These are phyloP conservation scores for Napeogenes sylphis DNA, from an alignment of 2,888 invertebrate genomes.

Conservation along the genomic window DNA sequence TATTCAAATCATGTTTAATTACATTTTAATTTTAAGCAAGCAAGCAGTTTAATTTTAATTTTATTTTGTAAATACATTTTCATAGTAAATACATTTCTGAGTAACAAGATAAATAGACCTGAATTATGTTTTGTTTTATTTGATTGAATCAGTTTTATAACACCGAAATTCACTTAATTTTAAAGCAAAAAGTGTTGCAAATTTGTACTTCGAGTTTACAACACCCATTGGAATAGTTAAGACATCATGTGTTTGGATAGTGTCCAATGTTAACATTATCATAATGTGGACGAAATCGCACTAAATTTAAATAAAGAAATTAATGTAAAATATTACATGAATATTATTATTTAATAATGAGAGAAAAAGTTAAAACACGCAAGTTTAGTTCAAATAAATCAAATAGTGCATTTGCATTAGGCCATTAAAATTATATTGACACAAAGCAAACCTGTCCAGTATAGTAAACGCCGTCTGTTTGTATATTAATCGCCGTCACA, in stretches of 20 bases:
- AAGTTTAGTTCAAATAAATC: too few relatives aligned
- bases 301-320: conserved; percentile 4
- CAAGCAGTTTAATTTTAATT: too few relatives aligned
- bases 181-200: background rate
- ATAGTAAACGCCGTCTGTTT: background rate
- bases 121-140: conserved; percentile 18
- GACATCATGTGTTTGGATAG: conserved; percentile 17
- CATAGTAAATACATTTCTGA: too few relatives aligned
- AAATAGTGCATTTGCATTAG: background rate
- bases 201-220: background rate
- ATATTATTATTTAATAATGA: too few relatives aligned
- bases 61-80: too few relatives aligned
- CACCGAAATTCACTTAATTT: background rate
- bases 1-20: too few relatives aligned
- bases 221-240: background rate
- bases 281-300: conserved; percentile 10
- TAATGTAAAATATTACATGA: background rate
- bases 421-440: conserved; percentile 7
- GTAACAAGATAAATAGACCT: background rate
- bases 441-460: too few relatives aligned
- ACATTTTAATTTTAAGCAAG: too few relatives aligned
- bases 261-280: conserved; percentile 13
- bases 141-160: too few relatives aligned
- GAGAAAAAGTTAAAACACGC: too few relatives aligned
- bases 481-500: conserved; percentile 13